These are phyloP conservation scores for Caenorhabditis inopinata DNA, from an alignment of 1,140 invertebrate species.

Conservation along the genomic window DNA sequence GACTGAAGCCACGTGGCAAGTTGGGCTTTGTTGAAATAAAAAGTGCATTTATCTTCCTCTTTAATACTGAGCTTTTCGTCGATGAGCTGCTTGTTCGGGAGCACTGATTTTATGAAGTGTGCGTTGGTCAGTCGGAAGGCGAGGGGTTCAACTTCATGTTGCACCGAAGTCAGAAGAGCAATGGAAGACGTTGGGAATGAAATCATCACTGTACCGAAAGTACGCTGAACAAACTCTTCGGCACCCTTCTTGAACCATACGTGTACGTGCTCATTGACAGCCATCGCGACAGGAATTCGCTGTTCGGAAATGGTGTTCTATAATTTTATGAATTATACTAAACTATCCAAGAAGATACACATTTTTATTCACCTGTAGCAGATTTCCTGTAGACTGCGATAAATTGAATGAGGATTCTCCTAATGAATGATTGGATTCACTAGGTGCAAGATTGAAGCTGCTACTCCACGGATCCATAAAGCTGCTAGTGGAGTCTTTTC, in stretches of 20 bases:
- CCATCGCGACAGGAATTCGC: slow-evolving; percentile 58
- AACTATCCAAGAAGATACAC: not conserved
- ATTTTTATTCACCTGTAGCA: slow-evolving; percentile 15
- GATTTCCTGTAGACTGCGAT: slow-evolving; percentile 47
- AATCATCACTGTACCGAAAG: slow-evolving; percentile 59
- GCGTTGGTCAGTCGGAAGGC: slow-evolving; percentile 17
- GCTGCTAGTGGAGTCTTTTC: not conserved
- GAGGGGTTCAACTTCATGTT: slow-evolving; percentile 45
- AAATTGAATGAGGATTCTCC: slow-evolving; percentile 43
- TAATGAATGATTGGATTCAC: slow-evolving; percentile 42
- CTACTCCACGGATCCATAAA: slow-evolving; percentile 34
- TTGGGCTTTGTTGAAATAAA: slow-evolving; percentile 47
- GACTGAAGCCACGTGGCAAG: slow-evolving; percentile 56
- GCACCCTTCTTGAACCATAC: slow-evolving; percentile 56
- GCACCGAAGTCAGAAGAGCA: slow-evolving; percentile 46
- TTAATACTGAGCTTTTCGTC: not conserved
- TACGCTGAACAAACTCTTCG: slow-evolving; percentile 48
- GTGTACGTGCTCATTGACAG: slow-evolving; percentile 59
- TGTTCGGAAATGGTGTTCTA: slow-evolving; percentile 56
- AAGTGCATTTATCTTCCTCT: not conserved
- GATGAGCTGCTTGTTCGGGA: slow-evolving; percentile 55
- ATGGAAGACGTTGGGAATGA: slow-evolving; percentile 55
- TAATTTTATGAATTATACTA: no score
- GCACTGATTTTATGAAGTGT: slow-evolving; percentile 48
- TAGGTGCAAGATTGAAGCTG: slow-evolving; percentile 6